A percentile compares a stretch with the other conserved stretches of the same genome.
Evolutionary conservation across 2,797 vertebrate species (phyloP).

Genomic region (Coilia nasus): DNA sequence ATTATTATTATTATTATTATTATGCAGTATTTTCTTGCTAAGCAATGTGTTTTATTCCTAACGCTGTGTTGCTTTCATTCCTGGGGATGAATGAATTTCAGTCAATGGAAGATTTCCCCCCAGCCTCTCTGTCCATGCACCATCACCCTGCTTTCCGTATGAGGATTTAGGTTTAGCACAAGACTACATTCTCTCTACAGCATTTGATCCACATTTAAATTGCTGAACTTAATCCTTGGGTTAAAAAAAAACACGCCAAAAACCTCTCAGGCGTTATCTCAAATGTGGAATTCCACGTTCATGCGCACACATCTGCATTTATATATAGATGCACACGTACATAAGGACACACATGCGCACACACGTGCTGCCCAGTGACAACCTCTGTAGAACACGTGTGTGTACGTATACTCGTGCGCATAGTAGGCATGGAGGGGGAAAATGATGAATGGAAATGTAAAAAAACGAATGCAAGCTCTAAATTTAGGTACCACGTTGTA

Average conservation of each 20-base stretch:
- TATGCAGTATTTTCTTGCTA: no score
- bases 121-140: not conserved
- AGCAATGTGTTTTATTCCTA: no score
- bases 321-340: not conserved
- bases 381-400: not conserved
- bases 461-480: not conserved
- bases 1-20: no score
- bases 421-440: not conserved
- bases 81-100: slow-evolving; percentile 16
- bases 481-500: not conserved
- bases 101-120: slow-evolving; percentile 12
- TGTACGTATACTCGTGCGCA: not conserved
- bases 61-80: not conserved
- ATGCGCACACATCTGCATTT: not conserved
- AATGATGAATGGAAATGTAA: not conserved
- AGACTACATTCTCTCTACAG: slow-evolving; percentile 6
- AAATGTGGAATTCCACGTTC: not conserved
- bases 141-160: slow-evolving; percentile 16
- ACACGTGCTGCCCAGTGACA: not conserved
- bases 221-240: slow-evolving; percentile 17
- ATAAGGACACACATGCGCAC: not conserved
- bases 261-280: not conserved
- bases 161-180: not conserved
- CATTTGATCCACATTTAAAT: slow-evolving; percentile 11
- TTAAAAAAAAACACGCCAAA: slow-evolving; percentile 5